These are phyloP conservation scores for Willowsia nigromaculata DNA, from an alignment of 2,888 invertebrate species.

Conservation along the genomic window DNA sequence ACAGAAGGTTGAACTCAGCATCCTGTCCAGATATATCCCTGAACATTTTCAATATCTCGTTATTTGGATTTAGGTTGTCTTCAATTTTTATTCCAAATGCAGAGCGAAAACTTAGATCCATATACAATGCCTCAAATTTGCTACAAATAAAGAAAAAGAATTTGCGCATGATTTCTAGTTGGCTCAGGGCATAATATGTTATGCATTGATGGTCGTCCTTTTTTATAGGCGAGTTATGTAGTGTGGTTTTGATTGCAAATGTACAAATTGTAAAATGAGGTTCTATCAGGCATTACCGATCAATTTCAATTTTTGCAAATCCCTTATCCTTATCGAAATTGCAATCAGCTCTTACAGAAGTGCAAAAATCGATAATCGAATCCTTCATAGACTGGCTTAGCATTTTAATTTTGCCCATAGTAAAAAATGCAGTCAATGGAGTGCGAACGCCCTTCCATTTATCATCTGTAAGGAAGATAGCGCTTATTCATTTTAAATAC, in stretches of 20 bases:
- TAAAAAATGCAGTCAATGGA: slow-evolving; percentile 61
- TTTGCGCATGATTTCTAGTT: not conserved
- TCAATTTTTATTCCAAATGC: slow-evolving; percentile 71
- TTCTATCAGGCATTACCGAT: no score
- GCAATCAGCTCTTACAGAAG: slow-evolving; percentile 41
- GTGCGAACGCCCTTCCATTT: slow-evolving; percentile 74
- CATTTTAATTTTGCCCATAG: slow-evolving; percentile 69
- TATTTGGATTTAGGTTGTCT: slow-evolving; percentile 66
- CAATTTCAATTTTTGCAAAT: slow-evolving; percentile 43
- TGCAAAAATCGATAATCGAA: slow-evolving; percentile 49
- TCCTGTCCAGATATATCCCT: slow-evolving; percentile 67
- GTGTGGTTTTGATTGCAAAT: no score
- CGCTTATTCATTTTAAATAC: no score
- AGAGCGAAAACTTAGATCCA: slow-evolving; percentile 72
- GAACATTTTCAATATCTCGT: slow-evolving; percentile 70
- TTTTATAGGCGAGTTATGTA: no score
- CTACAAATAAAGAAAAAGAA: not conserved
- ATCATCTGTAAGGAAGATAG: slow-evolving; percentile 20
- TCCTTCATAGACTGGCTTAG: slow-evolving; percentile 70
- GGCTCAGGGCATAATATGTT: no score
- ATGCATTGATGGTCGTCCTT: no score
- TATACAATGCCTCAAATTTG: slow-evolving; percentile 53
- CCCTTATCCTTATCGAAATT: slow-evolving; percentile 37
- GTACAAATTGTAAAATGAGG: no score
- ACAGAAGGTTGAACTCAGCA: slow-evolving; percentile 60